Conservation (phyloP, 1,140 invertebrate species). For the Drosophila elegans region DNA sequence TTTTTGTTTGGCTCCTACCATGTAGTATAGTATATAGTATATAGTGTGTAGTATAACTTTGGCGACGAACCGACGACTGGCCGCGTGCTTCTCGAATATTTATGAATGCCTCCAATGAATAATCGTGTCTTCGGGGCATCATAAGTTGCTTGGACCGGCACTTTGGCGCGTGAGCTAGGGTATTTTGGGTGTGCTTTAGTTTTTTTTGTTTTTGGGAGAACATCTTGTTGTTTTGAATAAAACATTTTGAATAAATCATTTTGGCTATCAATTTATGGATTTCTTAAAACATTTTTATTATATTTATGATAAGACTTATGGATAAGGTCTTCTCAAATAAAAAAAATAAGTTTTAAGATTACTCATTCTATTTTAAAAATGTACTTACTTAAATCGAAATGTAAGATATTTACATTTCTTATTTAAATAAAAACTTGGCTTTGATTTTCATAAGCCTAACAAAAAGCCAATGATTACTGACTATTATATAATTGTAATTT, state of each 20-base stretch:
- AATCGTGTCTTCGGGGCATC: constrained; percentile 51
- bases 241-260: constrained; percentile 1
- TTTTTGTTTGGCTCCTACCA: constrained; percentile 68
- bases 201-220: constrained; percentile 3
- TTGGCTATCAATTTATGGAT: background rate
- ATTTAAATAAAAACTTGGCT: too few relatives aligned
- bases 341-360: too few relatives aligned
- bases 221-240: background rate
- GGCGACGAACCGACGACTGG: constrained; percentile 32
- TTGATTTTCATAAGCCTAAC: too few relatives aligned
- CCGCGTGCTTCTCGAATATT: constrained; percentile 74
- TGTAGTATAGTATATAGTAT: background rate
- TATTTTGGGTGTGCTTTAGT: constrained; percentile 23
- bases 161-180: constrained; percentile 40
- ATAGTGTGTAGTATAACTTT: constrained; percentile 3
- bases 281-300: background rate
- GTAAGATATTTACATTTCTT: too few relatives aligned
- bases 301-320: background rate
- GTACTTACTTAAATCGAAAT: too few relatives aligned
- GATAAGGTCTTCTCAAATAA: background rate
- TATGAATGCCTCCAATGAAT: constrained; percentile 66
- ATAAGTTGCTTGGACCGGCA: constrained; percentile 45
- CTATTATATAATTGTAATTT: too few relatives aligned
- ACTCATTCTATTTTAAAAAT: too few relatives aligned
- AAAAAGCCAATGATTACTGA: too few relatives aligned